Evolutionary conservation across 1,140 invertebrate genomes (phyloP).

Genomic region (Diabrotica virgifera): DNA sequence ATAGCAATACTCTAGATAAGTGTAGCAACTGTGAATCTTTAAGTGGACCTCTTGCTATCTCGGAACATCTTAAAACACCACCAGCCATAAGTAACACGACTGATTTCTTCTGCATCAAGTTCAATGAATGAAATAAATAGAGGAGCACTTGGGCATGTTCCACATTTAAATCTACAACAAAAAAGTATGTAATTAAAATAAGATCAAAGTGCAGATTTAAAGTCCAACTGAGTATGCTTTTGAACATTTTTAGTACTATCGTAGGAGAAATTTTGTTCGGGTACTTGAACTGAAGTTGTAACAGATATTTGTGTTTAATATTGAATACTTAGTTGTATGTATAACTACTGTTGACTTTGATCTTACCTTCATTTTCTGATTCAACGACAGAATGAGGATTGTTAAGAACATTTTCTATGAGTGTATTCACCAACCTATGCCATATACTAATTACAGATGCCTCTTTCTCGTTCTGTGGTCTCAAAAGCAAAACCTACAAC

Average conservation of each 20-base stretch:
- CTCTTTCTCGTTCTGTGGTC: slow-evolving; percentile 83
- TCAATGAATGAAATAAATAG: slow-evolving; percentile 91
- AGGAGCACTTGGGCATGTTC: slow-evolving; percentile 92
- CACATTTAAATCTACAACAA: slow-evolving; percentile 82
- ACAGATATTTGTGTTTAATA: too few species aligned
- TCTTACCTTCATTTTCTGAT: slow-evolving; percentile 65
- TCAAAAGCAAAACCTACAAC: slow-evolving; percentile 69
- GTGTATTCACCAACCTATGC: slow-evolving; percentile 81
- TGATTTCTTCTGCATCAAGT: slow-evolving; percentile 94
- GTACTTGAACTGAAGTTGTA: too few species aligned
- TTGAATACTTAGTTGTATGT: background rate
- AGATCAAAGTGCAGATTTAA: too few species aligned
- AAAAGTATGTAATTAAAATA: too few species aligned
- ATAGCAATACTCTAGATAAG: slow-evolving; percentile 76
- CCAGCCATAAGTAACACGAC: slow-evolving; percentile 79
- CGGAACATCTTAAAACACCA: slow-evolving; percentile 64
- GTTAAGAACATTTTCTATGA: slow-evolving; percentile 76
- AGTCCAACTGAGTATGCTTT: too few species aligned
- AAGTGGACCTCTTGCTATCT: slow-evolving; percentile 60
- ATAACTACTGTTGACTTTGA: background rate
- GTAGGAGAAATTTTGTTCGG: too few species aligned
- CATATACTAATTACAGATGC: slow-evolving; percentile 85
- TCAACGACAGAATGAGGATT: slow-evolving; percentile 52
- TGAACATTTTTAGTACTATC: too few species aligned
- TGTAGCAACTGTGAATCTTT: slow-evolving; percentile 74